A percentile compares a stretch with the other conserved stretches of the same genome.
Conservation (phyloP, 1,140 invertebrate species). For the Microplitis demolitor region DNA sequence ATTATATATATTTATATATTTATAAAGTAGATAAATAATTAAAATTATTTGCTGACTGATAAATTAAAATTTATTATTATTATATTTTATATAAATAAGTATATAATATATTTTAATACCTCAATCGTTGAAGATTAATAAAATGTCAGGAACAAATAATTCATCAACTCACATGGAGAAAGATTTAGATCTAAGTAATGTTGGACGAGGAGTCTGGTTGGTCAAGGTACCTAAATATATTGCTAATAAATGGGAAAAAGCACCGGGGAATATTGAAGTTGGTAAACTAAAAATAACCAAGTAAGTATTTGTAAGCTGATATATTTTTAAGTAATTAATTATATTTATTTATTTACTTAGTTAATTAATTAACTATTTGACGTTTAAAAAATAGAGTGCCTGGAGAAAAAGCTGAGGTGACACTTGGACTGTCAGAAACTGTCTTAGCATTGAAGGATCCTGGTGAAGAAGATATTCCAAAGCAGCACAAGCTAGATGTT, state of each 20-base stretch:
- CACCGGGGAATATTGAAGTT: constrained; percentile 75
- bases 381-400: constrained; percentile 51
- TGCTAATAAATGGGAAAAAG: constrained; percentile 87
- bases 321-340: constrained; percentile 1
- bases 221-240: constrained; percentile 98
- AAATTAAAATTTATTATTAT: too few species aligned
- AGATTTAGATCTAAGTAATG: constrained; percentile 87
- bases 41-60: too few species aligned
- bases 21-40: too few species aligned
- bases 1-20: too few species aligned
- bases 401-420: constrained; percentile 75
- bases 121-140: background rate
- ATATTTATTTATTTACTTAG: constrained; percentile 10
- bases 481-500: constrained; percentile 88
- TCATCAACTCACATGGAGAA: constrained; percentile 67
- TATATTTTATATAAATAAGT: too few species aligned
- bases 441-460: constrained; percentile 74
- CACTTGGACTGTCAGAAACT: constrained; percentile 71
- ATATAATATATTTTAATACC: background rate
- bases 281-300: constrained; percentile 79
- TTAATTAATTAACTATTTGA: constrained; percentile 9
- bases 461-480: constrained; percentile 77
- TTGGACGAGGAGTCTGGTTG: constrained; percentile 88
- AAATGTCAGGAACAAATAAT: background rate
- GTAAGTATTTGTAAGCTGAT: constrained; percentile 53